phyloP scores from a whole-genome alignment of 2,888 invertebrate genomes.

The Eristalinus aeneus region DNA sequence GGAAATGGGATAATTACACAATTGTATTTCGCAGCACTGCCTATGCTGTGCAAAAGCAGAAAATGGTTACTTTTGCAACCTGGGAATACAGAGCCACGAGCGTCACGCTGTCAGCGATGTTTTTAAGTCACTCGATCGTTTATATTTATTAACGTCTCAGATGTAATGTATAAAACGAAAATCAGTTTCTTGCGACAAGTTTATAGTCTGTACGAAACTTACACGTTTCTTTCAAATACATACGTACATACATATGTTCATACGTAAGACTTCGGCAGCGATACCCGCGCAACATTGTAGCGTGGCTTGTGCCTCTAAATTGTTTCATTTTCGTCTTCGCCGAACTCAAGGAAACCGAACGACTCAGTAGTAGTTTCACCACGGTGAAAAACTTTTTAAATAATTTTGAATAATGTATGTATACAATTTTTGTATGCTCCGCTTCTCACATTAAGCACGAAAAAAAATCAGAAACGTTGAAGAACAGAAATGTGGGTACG shows the following conservation, averaged over 20 bases:
- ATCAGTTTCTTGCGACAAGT: neutral
- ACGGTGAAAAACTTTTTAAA: constrained; percentile 59
- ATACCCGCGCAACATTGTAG: too few species aligned
- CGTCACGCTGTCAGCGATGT: too few species aligned
- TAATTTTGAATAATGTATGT: constrained; percentile 65
- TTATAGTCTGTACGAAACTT: neutral
- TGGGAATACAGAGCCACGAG: too few species aligned
- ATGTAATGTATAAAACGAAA: neutral
- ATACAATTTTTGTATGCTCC: constrained; percentile 44
- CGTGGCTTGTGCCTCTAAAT: neutral
- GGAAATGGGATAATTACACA: constrained; percentile 20
- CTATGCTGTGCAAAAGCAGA: too few species aligned
- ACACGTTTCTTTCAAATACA: neutral
- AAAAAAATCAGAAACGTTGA: constrained; percentile 6
- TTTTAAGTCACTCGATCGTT: too few species aligned
- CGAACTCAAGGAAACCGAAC: constrained; percentile 14
- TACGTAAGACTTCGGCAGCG: too few species aligned
- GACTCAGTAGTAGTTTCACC: constrained; percentile 38
- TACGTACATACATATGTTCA: too few species aligned
- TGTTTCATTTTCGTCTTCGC: neutral
- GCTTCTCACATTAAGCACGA: constrained; percentile 40
- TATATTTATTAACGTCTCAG: too few species aligned
- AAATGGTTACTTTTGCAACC: too few species aligned
- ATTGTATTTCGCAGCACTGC: neutral
- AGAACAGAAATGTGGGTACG: constrained; percentile 15